Evolutionary conservation across 2,888 invertebrate genomes (phyloP).

Genomic region (Phyllotreta cruciferae): DNA sequence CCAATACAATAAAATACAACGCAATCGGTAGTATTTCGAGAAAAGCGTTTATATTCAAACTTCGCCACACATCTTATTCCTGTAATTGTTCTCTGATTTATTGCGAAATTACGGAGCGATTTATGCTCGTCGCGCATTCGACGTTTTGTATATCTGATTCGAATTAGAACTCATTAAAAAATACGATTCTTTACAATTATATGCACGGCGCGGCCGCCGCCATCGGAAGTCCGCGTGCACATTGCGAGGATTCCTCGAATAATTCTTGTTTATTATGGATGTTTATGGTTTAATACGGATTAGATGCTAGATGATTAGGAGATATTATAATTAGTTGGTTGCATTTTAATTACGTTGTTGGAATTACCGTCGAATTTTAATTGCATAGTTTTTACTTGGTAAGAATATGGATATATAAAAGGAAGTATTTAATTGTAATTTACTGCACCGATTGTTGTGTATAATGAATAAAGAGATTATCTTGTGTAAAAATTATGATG

Average conservation of each 20-base stretch:
- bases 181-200: constrained; percentile 23
- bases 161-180: constrained; percentile 27
- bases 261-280: neutral
- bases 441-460: too few relatives aligned
- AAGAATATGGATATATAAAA: too few relatives aligned
- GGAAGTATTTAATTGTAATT: too few relatives aligned
- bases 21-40: constrained; percentile 31
- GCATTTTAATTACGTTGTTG: neutral
- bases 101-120: constrained; percentile 30
- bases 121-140: constrained; percentile 18
- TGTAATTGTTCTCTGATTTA: constrained; percentile 41
- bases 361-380: too few relatives aligned
- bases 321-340: neutral
- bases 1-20: constrained; percentile 14
- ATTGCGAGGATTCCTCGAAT: constrained; percentile 19
- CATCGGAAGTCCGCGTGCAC: constrained; percentile 14
- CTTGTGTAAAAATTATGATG: too few relatives aligned
- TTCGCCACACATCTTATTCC: constrained; percentile 32
- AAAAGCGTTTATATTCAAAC: constrained; percentile 35
- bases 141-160: constrained; percentile 30
- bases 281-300: constrained; percentile 1
- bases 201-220: constrained; percentile 2
- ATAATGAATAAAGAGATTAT: too few relatives aligned
- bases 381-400: too few relatives aligned
- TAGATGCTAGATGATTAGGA: neutral